Evolutionary conservation across 1,140 invertebrate species (phyloP).

Genomic region (Acromyrmex heyeri): DNA sequence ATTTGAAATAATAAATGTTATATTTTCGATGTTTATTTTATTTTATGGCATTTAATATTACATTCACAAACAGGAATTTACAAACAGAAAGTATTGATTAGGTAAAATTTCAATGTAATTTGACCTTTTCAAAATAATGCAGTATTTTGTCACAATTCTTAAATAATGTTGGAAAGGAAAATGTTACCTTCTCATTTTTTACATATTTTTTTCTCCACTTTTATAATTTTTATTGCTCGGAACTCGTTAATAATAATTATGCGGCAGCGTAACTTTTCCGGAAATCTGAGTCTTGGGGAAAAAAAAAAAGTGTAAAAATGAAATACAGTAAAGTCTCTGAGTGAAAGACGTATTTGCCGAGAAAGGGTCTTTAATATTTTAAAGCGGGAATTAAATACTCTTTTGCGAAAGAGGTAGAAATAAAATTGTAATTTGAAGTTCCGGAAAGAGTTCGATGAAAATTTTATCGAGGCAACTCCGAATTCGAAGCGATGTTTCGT

Average conservation of each 20-base stretch:
- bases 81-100: background rate
- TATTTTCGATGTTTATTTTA: background rate
- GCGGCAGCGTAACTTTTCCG: background rate
- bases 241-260: constrained; percentile 24
- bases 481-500: background rate
- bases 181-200: constrained; percentile 3
- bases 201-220: background rate
- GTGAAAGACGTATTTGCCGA: background rate
- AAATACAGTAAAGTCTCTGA: constrained; percentile 13
- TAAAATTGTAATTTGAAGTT: constrained; percentile 15
- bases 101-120: background rate
- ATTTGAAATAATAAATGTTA: background rate
- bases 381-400: background rate
- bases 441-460: background rate
- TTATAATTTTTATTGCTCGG: constrained; percentile 28
- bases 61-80: background rate
- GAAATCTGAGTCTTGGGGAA: background rate
- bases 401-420: background rate
- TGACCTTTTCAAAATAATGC: background rate
- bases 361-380: constrained; percentile 9
- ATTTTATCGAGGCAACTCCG: background rate
- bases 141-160: constrained; percentile 34
- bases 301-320: constrained; percentile 16
- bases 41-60: background rate
- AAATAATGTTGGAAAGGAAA: constrained; percentile 17